A percentile compares a stretch with the other conserved stretches of the same genome.
Evolutionary conservation across 1,140 invertebrate species (phyloP).

Genomic region (Drosophila trapezifrons): DNA sequence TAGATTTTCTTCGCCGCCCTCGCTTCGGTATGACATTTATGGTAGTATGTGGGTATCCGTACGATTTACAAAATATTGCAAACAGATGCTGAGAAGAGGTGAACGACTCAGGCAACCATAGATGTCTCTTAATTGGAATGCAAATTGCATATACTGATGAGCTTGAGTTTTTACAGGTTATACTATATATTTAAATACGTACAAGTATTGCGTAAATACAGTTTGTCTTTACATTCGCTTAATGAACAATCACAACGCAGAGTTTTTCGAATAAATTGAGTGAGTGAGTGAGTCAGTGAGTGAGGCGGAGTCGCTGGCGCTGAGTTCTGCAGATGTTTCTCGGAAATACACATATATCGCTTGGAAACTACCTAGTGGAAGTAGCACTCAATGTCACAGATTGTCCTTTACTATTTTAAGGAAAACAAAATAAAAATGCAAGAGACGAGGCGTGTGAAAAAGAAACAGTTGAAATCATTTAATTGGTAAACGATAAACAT

Average conservation of each 20-base stretch:
- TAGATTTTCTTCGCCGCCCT: slow-evolving; percentile 24
- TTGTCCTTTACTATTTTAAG: slow-evolving; percentile 56
- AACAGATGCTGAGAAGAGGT: slow-evolving; percentile 47
- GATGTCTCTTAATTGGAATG: slow-evolving; percentile 36
- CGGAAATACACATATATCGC: slow-evolving; percentile 38
- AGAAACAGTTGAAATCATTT: slow-evolving; percentile 69
- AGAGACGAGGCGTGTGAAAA: slow-evolving; percentile 42
- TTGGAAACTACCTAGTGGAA: slow-evolving; percentile 34
- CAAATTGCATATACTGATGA: slow-evolving; percentile 55
- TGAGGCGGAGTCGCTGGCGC: slow-evolving; percentile 29
- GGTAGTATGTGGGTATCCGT: slow-evolving; percentile 45
- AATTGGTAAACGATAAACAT: slow-evolving; percentile 61
- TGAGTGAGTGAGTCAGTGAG: slow-evolving; percentile 26
- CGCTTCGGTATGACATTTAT: slow-evolving; percentile 37
- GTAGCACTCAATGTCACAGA: slow-evolving; percentile 62
- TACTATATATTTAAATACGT: slow-evolving; percentile 41
- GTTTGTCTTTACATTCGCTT: slow-evolving; percentile 70
- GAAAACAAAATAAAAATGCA: slow-evolving; percentile 62
- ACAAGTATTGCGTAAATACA: slow-evolving; percentile 58
- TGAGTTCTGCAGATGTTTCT: slow-evolving; percentile 57
- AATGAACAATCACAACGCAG: slow-evolving; percentile 84
- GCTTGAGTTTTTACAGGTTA: slow-evolving; percentile 45
- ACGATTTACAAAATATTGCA: slow-evolving; percentile 48
- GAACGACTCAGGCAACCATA: slow-evolving; percentile 23
- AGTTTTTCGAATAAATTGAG: slow-evolving; percentile 77